Percentiles rank a stretch among this genome's conserved stretches.
Conservation (phyloP, 2,113 vertebrate genomes). For the Vulpes lagopus region DNA sequence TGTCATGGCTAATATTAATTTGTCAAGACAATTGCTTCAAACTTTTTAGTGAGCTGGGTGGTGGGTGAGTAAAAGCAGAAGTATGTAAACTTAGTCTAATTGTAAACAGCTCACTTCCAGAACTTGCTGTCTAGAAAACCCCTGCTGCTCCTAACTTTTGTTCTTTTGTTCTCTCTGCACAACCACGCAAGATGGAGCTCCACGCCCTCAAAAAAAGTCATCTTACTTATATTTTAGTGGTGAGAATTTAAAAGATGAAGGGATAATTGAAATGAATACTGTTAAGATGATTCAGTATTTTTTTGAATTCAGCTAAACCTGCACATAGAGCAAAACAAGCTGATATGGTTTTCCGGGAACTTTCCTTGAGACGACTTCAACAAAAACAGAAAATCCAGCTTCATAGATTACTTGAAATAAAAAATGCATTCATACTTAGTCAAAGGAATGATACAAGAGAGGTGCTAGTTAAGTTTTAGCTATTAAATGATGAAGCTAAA, state of each 20-base stretch:
- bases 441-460: background rate
- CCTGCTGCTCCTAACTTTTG: background rate
- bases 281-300: background rate
- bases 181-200: background rate
- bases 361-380: background rate
- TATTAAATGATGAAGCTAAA: background rate
- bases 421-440: background rate
- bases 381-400: background rate
- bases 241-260: background rate
- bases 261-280: background rate
- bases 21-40: conserved; percentile 36
- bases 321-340: background rate
- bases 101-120: background rate
- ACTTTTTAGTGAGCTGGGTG: background rate
- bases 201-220: background rate
- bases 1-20: background rate
- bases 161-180: background rate
- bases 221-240: background rate
- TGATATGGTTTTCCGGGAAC: background rate
- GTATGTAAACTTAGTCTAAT: background rate
- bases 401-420: background rate
- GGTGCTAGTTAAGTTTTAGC: background rate
- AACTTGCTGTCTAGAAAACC: background rate
- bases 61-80: background rate
- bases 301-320: background rate